Percentiles rank a stretch among this genome's conserved stretches.
These are phyloP conservation scores for Biston stratarius DNA, from an alignment of 2,888 invertebrate species.

Conservation along the genomic window DNA sequence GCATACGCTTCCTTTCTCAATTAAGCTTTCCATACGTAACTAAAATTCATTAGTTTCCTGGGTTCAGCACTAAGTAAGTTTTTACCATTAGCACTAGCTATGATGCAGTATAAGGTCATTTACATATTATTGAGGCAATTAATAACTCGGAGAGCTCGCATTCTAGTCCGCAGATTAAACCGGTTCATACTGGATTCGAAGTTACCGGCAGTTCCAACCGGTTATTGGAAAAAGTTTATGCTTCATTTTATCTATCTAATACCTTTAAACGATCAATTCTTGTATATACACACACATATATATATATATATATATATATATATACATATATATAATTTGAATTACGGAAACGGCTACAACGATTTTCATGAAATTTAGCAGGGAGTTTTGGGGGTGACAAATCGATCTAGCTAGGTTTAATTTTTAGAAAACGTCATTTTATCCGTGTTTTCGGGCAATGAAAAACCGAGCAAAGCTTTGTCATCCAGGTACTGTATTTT, in stretches of 20 bases:
- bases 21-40: conserved; percentile 16
- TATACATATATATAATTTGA: too few species aligned
- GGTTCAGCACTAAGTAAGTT: conserved; percentile 32
- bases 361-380: too few species aligned
- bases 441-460: too few species aligned
- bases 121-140: conserved; percentile 65
- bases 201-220: conserved; percentile 22
- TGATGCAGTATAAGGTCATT: conserved; percentile 48
- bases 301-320: too few species aligned
- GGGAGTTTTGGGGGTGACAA: too few species aligned
- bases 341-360: too few species aligned
- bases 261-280: too few species aligned
- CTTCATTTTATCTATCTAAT: conserved; percentile 8
- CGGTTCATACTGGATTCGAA: conserved; percentile 38
- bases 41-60: conserved; percentile 27
- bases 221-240: conserved; percentile 22
- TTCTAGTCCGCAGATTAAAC: conserved; percentile 43
- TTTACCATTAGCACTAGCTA: conserved; percentile 39
- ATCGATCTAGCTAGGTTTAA: too few species aligned
- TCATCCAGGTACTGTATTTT: too few species aligned
- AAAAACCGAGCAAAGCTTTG: too few species aligned
- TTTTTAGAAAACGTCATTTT: too few species aligned
- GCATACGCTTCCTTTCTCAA: conserved; percentile 7
- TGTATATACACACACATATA: too few species aligned
- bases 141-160: conserved; percentile 50